phyloP scores from a whole-genome alignment of 30 jellyfish, hydroid and myxozoan genomes.

The Cassiopea xamachana region DNA sequence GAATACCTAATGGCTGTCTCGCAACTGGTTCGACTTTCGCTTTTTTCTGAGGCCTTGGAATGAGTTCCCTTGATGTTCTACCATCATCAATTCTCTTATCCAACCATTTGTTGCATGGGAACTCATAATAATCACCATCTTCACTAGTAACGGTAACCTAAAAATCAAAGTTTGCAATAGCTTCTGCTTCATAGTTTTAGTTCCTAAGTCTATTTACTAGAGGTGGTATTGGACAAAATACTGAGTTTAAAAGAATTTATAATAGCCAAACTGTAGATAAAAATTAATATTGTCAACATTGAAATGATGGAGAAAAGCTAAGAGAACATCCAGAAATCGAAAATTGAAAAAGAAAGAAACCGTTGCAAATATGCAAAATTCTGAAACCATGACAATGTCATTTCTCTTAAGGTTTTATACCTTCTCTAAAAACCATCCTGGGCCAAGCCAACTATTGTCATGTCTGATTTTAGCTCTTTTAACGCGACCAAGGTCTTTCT shows the following conservation, averaged over 20 bases:
- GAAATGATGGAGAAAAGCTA: no score
- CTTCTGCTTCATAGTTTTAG: neutral
- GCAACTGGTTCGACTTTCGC: slow-evolving; percentile 68
- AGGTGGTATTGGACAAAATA: no score
- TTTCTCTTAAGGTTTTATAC: no score
- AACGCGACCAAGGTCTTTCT: slow-evolving; percentile 77
- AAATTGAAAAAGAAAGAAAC: no score
- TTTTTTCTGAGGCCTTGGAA: slow-evolving; percentile 73
- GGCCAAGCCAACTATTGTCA: slow-evolving; percentile 95
- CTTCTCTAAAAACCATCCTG: slow-evolving; percentile 94
- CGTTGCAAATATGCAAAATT: no score
- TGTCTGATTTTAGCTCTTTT: slow-evolving; percentile 80
- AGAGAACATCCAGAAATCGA: no score
- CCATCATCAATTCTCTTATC: slow-evolving; percentile 91
- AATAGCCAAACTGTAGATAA: no score
- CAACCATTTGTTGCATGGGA: slow-evolving; percentile 95
- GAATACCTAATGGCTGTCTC: slow-evolving; percentile 93
- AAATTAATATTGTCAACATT: no score
- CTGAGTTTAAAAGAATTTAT: no score
- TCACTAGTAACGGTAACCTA: slow-evolving; percentile 95
- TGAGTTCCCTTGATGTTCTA: slow-evolving; percentile 83
- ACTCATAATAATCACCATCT: slow-evolving; percentile 96
- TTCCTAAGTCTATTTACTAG: neutral
- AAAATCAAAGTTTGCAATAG: neutral
- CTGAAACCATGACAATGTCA: no score